Evolutionary conservation across 2,888 invertebrate species (phyloP).

Genomic region (Pimpla rufipes): DNA sequence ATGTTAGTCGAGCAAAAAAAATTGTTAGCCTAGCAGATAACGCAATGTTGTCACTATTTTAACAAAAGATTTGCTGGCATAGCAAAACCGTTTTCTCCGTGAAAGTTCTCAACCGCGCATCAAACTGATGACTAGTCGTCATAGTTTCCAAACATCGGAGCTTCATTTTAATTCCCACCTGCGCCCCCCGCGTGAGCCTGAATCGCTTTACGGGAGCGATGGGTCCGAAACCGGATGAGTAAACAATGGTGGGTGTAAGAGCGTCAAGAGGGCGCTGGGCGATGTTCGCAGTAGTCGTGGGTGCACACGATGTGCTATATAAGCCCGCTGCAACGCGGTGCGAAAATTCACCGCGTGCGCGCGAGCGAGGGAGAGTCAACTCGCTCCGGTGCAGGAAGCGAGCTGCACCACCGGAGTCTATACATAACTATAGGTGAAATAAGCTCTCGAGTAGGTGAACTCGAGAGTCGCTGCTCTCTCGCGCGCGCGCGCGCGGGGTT

Average conservation of each 20-base stretch:
- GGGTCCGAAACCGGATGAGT: too few species aligned
- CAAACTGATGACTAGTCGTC: too few species aligned
- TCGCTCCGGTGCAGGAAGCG: background rate
- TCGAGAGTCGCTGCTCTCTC: conserved; percentile 31
- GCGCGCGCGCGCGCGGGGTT: conserved; percentile 65
- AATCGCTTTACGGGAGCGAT: too few species aligned
- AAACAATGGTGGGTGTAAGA: too few species aligned
- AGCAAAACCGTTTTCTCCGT: too few species aligned
- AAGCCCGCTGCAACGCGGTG: background rate
- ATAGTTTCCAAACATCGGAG: background rate
- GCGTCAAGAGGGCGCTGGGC: conserved; percentile 28
- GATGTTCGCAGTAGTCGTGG: conserved; percentile 8
- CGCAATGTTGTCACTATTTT: too few species aligned
- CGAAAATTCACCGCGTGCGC: conserved; percentile 17
- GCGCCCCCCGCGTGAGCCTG: too few species aligned
- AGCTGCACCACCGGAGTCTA: conserved; percentile 23
- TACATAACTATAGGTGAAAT: conserved; percentile 39
- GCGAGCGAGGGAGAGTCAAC: conserved; percentile 5
- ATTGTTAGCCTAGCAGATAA: too few species aligned
- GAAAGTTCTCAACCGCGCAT: conserved; percentile 17
- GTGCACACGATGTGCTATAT: conserved; percentile 2
- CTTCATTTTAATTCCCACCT: background rate
- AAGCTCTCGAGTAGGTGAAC: conserved; percentile 63
- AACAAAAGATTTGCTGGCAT: too few species aligned
- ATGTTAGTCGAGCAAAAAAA: too few species aligned